Evolutionary conservation across 2,888 invertebrate species (phyloP).

Genomic region (Brenthis hecate): DNA sequence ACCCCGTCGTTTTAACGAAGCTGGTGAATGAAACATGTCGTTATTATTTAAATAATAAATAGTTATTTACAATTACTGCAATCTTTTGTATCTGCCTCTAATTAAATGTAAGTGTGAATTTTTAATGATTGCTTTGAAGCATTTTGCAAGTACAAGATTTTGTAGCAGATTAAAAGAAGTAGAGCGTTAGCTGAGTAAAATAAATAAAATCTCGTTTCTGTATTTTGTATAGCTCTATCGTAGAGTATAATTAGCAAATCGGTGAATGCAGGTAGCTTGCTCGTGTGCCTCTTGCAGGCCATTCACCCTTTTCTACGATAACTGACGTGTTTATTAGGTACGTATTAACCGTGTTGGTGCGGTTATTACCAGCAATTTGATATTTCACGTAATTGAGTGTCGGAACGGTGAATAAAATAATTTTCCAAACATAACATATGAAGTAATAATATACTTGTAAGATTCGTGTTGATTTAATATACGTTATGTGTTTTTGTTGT

Average conservation of each 20-base stretch:
- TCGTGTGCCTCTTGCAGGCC: constrained; percentile 50
- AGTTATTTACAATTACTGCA: no score
- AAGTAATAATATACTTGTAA: constrained; percentile 9
- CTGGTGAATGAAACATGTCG: no score
- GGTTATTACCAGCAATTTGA: constrained; percentile 29
- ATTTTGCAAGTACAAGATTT: background rate
- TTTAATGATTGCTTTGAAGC: background rate
- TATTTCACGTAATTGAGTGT: constrained; percentile 28
- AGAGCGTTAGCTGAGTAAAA: background rate
- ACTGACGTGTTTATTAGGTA: constrained; percentile 41
- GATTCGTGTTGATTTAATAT: background rate
- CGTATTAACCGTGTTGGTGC: constrained; percentile 32
- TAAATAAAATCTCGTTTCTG: constrained; percentile 7
- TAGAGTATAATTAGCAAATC: constrained; percentile 50
- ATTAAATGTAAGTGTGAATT: background rate
- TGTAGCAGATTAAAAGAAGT: background rate
- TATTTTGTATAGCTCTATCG: constrained; percentile 27
- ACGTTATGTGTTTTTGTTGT: background rate
- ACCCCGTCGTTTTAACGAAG: no score
- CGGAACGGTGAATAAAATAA: constrained; percentile 6
- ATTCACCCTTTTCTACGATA: constrained; percentile 59
- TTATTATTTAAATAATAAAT: no score
- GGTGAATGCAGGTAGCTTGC: constrained; percentile 58
- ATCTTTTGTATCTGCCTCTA: no score
- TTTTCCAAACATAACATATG: constrained; percentile 4